phyloP scores from a whole-genome alignment of 2,113 vertebrate genomes.

The Heterotilapia buettikoferi region DNA sequence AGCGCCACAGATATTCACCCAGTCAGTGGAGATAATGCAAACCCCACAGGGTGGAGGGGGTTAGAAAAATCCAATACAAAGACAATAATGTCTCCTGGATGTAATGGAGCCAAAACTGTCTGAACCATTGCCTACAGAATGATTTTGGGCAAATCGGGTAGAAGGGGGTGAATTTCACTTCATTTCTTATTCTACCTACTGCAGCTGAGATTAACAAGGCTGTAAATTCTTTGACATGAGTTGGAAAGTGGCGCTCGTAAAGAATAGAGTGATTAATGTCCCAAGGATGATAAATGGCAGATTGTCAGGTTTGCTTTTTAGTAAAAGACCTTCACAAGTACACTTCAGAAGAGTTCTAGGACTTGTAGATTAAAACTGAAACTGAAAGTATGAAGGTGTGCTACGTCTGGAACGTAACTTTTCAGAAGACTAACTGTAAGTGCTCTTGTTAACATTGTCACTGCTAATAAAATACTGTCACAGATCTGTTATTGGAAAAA shows the following conservation, averaged over 20 bases:
- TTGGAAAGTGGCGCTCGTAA: conserved; percentile 1
- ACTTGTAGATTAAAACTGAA: neutral
- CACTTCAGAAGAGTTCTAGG: neutral
- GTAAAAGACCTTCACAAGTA: neutral
- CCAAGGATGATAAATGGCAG: conserved; percentile 32
- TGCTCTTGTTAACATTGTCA: neutral
- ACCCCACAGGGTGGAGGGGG: neutral
- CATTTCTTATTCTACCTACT: conserved; percentile 23
- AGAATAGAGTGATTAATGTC: conserved; percentile 38
- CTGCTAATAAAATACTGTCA: neutral
- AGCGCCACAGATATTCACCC: conserved; percentile 15
- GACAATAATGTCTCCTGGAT: conserved; percentile 31
- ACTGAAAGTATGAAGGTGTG: neutral
- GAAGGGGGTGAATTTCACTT: conserved; percentile 9
- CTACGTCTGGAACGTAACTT: neutral
- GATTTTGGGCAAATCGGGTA: neutral
- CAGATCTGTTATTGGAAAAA: neutral
- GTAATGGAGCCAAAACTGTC: conserved; percentile 45
- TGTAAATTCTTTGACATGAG: conserved; percentile 14
- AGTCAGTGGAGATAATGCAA: conserved; percentile 44
- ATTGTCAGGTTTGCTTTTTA: neutral
- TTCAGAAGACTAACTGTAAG: neutral
- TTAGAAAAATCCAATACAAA: conserved; percentile 18
- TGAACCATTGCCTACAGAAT: neutral
- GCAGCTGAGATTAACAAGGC: conserved; percentile 43